These are phyloP conservation scores for Dicrostonyx torquatus DNA, from an alignment of 2,797 vertebrate genomes.

Conservation along the genomic window DNA sequence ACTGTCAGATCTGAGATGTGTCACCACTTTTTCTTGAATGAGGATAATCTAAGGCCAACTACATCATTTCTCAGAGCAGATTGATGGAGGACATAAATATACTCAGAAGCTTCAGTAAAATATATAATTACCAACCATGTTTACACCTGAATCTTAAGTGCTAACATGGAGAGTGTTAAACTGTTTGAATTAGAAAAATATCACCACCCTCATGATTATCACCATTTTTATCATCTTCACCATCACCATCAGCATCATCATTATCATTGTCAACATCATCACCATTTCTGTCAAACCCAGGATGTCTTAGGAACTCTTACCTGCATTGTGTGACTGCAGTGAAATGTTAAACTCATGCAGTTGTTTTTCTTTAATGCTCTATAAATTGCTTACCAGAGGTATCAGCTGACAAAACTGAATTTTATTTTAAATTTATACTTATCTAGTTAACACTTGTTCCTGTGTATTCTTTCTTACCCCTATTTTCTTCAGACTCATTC, in stretches of 20 bases:
- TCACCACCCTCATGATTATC: not conserved
- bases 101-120: not conserved
- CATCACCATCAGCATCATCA: not conserved
- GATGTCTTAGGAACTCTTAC: not conserved
- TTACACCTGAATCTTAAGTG: not conserved
- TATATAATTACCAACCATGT: not conserved
- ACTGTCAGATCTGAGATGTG: not conserved
- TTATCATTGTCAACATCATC: not conserved
- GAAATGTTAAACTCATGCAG: not conserved
- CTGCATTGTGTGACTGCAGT: not conserved
- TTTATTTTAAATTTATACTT: conserved; percentile 62
- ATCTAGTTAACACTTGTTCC: conserved; percentile 22
- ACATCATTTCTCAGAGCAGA: not conserved
- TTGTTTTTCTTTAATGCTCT: conserved; percentile 5
- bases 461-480: not conserved
- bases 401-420: conserved; percentile 31
- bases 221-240: not conserved
- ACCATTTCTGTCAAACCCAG: not conserved
- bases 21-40: not conserved
- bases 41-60: not conserved
- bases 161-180: not conserved
- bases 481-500: not conserved
- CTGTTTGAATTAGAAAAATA: conserved; percentile 10
- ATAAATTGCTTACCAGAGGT: not conserved
- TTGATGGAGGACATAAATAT: not conserved